Conservation (phyloP, 2,113 vertebrate species). For the Oxygymnocypris stewartii region DNA sequence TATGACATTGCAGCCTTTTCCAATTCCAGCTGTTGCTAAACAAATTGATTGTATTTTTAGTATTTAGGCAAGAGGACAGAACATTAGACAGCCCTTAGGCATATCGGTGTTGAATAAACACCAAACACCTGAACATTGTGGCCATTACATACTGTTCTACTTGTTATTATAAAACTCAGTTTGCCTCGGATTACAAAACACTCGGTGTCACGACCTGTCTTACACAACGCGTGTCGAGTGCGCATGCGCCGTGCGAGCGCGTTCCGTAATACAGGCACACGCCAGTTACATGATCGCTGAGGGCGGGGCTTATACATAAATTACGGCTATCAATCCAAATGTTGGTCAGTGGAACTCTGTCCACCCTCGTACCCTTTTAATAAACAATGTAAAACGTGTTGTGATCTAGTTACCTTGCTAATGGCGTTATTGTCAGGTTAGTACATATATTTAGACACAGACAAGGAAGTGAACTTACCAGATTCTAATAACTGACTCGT, state of each 20-base stretch:
- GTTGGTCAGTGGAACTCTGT: constrained; percentile 55
- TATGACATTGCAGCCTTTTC: neutral
- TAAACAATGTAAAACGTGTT: neutral
- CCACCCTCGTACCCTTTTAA: neutral
- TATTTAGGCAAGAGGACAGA: neutral
- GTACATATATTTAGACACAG: neutral
- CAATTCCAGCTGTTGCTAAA: neutral
- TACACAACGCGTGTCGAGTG: constrained; percentile 73
- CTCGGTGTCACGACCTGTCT: constrained; percentile 72
- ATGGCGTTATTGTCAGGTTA: neutral
- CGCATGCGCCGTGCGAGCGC: constrained; percentile 69
- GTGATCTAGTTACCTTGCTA: too few relatives aligned
- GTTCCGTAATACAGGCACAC: constrained; percentile 70
- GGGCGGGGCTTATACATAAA: constrained; percentile 27
- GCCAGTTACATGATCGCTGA: constrained; percentile 17
- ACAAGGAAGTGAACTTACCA: constrained; percentile 69
- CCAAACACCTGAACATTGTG: neutral
- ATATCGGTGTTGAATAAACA: neutral
- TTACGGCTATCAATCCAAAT: constrained; percentile 30
- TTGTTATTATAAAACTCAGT: constrained; percentile 22
- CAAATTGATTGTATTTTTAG: neutral
- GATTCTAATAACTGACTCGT: constrained; percentile 72
- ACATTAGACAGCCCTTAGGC: neutral
- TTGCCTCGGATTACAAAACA: constrained; percentile 68
- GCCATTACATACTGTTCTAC: neutral